These are phyloP conservation scores for Leucoraja erinaceus DNA, from an alignment of 2,113 vertebrate genomes.

Conservation along the genomic window DNA sequence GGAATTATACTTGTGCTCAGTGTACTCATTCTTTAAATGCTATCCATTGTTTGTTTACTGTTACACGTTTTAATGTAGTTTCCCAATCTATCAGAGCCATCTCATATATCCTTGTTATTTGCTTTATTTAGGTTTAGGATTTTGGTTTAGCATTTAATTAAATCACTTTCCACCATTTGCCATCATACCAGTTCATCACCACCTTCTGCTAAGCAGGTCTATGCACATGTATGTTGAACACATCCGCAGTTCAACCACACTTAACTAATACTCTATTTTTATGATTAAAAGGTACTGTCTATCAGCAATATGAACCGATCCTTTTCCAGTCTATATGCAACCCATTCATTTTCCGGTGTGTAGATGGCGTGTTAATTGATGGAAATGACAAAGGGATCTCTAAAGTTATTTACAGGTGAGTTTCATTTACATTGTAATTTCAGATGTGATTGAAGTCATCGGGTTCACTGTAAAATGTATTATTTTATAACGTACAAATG, in stretches of 20 bases:
- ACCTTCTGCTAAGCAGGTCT: neutral
- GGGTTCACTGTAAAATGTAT: too few relatives aligned
- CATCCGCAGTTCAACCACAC: neutral
- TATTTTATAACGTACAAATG: too few relatives aligned
- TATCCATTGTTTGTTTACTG: too few relatives aligned
- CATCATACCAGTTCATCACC: too few relatives aligned
- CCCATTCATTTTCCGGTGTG: conserved; percentile 84
- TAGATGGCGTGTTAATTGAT: conserved; percentile 82
- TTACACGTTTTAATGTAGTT: too few relatives aligned
- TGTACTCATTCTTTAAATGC: too few relatives aligned
- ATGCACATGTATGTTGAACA: neutral
- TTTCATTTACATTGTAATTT: neutral
- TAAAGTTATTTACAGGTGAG: conserved; percentile 75
- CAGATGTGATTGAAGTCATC: neutral
- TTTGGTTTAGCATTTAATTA: too few relatives aligned
- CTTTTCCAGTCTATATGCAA: conserved; percentile 91
- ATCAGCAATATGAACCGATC: conserved; percentile 80
- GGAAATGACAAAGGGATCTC: conserved; percentile 87
- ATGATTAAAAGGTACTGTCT: conserved; percentile 67
- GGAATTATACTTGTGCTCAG: too few relatives aligned
- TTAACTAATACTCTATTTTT: neutral
- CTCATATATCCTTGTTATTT: too few relatives aligned
- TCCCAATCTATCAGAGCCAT: too few relatives aligned
- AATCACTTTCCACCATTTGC: too few relatives aligned
- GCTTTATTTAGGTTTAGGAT: too few relatives aligned